phyloP scores from a whole-genome alignment of 53 echinoderm and acorn worm genomes.

The Mesocentrotus franciscanus region DNA sequence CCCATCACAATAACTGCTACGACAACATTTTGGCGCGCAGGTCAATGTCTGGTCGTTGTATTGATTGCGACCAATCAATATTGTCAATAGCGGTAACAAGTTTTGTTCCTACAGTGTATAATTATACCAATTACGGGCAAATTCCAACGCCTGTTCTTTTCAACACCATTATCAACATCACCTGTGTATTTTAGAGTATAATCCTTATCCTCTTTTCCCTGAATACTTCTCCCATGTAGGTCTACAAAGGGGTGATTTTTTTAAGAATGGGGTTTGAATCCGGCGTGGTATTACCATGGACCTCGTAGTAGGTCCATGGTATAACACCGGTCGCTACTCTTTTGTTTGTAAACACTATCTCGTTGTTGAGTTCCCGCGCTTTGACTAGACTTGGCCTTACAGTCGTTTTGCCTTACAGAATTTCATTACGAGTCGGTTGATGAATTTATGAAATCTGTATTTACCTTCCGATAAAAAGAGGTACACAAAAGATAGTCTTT shows the following conservation, averaged over 20 bases:
- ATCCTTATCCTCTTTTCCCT: not conserved
- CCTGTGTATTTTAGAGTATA: not conserved
- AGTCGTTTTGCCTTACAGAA: not conserved
- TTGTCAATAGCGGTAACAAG: not conserved
- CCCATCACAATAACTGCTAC: not conserved
- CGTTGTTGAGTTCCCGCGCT: constrained; percentile 24
- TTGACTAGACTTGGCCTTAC: not conserved
- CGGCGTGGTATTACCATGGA: constrained; percentile 15
- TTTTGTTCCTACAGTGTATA: not conserved
- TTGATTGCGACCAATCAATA: not conserved
- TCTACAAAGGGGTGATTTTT: not conserved
- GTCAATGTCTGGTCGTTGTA: not conserved
- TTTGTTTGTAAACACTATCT: constrained; percentile 29
- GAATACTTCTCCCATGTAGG: constrained; percentile 19
- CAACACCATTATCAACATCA: not conserved
- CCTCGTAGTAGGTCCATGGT: no score
- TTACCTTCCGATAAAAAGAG: not conserved
- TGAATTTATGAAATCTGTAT: not conserved
- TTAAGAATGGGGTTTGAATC: constrained; percentile 10
- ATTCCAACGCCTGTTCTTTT: not conserved
- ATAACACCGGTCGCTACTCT: constrained; percentile 25
- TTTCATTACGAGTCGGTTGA: not conserved
- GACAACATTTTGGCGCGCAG: not conserved
- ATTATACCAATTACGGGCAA: not conserved
- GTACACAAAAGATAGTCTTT: not conserved